These are phyloP conservation scores for Felis chaus DNA, from an alignment of 2,113 vertebrate species.

Conservation along the genomic window DNA sequence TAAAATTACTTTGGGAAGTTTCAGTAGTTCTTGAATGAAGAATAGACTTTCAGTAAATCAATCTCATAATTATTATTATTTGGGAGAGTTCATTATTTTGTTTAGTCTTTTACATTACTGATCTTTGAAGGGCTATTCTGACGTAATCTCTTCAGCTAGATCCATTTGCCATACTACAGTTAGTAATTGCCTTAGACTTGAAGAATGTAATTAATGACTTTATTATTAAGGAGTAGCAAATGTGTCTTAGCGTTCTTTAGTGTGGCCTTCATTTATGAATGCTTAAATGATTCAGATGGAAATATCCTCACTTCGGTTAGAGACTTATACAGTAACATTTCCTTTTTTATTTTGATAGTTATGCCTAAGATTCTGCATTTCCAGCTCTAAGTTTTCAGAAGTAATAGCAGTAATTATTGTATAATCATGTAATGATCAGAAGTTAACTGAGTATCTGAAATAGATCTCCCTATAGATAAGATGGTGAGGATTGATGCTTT, in stretches of 20 bases:
- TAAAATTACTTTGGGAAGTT: slow-evolving; percentile 83
- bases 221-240: slow-evolving; percentile 84
- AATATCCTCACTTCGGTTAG: slow-evolving; percentile 68
- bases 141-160: slow-evolving; percentile 81
- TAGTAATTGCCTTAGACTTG: slow-evolving; percentile 84
- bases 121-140: slow-evolving; percentile 84
- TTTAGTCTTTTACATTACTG: slow-evolving; percentile 84
- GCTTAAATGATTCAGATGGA: slow-evolving; percentile 76
- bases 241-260: slow-evolving; percentile 83
- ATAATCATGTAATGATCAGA: not conserved
- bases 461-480: not conserved
- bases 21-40: slow-evolving; percentile 82
- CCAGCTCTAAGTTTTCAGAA: slow-evolving; percentile 40
- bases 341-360: not conserved
- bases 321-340: slow-evolving; percentile 20
- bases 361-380: not conserved
- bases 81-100: slow-evolving; percentile 83
- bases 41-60: slow-evolving; percentile 85
- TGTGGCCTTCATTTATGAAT: slow-evolving; percentile 79
- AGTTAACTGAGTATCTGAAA: slow-evolving; percentile 49
- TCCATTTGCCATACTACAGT: slow-evolving; percentile 82
- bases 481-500: not conserved
- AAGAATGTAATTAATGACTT: slow-evolving; percentile 84
- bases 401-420: slow-evolving; percentile 15
- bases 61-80: slow-evolving; percentile 84